Conservation (phyloP, 2,113 vertebrate genomes). For the Clarias macrocephalus region DNA sequence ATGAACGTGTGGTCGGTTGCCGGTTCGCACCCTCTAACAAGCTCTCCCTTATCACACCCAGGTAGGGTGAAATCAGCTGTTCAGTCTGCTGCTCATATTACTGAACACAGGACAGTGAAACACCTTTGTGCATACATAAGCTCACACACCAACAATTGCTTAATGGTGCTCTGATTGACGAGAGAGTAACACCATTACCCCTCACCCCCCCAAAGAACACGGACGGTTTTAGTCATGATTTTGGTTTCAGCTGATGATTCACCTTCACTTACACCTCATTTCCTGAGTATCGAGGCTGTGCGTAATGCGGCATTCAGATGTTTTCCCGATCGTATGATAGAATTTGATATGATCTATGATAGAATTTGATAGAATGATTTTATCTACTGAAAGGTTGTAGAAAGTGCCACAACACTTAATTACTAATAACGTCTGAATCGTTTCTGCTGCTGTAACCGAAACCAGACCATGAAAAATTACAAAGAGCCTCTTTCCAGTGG, state of each 20-base stretch:
- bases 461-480: background rate
- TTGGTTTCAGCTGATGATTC: background rate
- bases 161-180: background rate
- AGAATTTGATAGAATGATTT: background rate
- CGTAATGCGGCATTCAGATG: background rate
- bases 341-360: no score
- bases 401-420: background rate
- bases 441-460: background rate
- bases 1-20: background rate
- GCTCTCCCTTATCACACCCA: background rate
- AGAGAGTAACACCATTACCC: background rate
- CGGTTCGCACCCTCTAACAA: background rate
- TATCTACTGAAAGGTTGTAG: background rate
- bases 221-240: background rate
- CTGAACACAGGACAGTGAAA: background rate
- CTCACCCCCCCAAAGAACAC: background rate
- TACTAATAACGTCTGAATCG: background rate
- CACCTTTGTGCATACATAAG: background rate
- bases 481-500: background rate
- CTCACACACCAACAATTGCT: background rate
- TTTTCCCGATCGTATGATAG: no score
- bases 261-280: background rate
- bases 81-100: background rate
- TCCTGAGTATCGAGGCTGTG: background rate
- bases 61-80: background rate